Base-by-base conservation (phyloP, 2,113 vertebrate genomes). In the Centrocercus urophasianus region DNA sequence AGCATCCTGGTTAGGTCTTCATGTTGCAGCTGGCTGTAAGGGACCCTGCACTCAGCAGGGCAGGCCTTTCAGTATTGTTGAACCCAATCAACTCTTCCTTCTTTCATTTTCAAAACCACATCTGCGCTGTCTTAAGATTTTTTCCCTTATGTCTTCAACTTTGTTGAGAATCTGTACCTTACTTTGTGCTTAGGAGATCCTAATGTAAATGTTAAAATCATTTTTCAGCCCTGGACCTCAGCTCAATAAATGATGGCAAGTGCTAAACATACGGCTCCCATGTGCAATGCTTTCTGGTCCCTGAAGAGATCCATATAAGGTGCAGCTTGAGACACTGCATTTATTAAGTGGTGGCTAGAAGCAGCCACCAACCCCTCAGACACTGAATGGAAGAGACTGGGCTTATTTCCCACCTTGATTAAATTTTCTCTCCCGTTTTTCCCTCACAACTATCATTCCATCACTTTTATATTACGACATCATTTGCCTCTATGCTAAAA, bases 201-300 rank as follows among this genome's bases (percentile, higher is more conserved):
- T 94, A 93, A 88, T 81, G 81, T 86, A 89, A 89, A 64, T 72
- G 88, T 67, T 95, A 60, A 63, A 73, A 74, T 80, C 86, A 60
- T 59, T 90, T 89, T 89, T 89, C 54, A 87, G 74, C 74, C 70
- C 65, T 74, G 89, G 89, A 66, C 74, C 40, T 92, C 77, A 20
- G 45, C 42, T 85, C 91, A 86, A 80, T 54, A 88, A 89, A 63
- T 25, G 82, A 89, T 80, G 85, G 79, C 64, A 90, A 89, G 83
- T 2, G 2, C 76, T 84, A 86, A 93, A 92, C 89, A 90, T 86
- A 86, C 72, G 83, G 90, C 92, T 95, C 83, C 93, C 84, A 80
- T 20, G 87, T 89, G 89, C 93, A 77, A 60, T 52, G 72, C 21
- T 80, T 74, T 36, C 85, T 86, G 87, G 60, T 93, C 82, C 86